phyloP scores from a whole-genome alignment of 1,140 invertebrate genomes.

The Micrasema minimum region DNA sequence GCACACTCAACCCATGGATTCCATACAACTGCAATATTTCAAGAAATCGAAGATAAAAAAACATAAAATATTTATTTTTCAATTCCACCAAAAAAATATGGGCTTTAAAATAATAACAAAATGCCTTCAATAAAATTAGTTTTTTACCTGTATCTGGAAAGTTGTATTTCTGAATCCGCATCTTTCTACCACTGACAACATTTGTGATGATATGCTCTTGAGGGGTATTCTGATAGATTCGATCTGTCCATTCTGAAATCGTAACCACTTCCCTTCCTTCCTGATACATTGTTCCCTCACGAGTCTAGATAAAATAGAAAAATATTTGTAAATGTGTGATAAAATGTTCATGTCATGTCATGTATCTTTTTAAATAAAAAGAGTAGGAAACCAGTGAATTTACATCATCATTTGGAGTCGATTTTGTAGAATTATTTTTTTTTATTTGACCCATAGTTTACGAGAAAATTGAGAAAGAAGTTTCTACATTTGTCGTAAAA shows the following conservation, averaged over 20 bases:
- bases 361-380: conserved; percentile 1
- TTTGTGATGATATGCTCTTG: conserved; percentile 93
- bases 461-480: too few species aligned
- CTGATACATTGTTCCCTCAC: conserved; percentile 84
- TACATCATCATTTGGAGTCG: too few species aligned
- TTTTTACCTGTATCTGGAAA: conserved; percentile 85
- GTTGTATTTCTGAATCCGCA: conserved; percentile 93
- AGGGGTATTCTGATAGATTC: conserved; percentile 92
- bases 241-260: conserved; percentile 91
- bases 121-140: neutral
- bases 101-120: neutral
- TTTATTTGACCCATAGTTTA: too few species aligned
- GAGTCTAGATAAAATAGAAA: conserved; percentile 68
- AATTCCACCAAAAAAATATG: neutral
- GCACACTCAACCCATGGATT: conserved; percentile 96
- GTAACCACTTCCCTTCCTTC: conserved; percentile 90
- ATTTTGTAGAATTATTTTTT: too few species aligned
- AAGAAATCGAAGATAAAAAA: neutral
- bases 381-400: too few species aligned
- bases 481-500: too few species aligned
- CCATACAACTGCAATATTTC: conserved; percentile 81
- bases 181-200: conserved; percentile 89
- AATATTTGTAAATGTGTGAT: neutral
- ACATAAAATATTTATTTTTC: neutral
- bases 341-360: too few species aligned